Evolutionary conservation across 2,797 vertebrate species (phyloP), one percentile per base, ranked within the genome.

Genomic region (Enteromius mattozi): DNA sequence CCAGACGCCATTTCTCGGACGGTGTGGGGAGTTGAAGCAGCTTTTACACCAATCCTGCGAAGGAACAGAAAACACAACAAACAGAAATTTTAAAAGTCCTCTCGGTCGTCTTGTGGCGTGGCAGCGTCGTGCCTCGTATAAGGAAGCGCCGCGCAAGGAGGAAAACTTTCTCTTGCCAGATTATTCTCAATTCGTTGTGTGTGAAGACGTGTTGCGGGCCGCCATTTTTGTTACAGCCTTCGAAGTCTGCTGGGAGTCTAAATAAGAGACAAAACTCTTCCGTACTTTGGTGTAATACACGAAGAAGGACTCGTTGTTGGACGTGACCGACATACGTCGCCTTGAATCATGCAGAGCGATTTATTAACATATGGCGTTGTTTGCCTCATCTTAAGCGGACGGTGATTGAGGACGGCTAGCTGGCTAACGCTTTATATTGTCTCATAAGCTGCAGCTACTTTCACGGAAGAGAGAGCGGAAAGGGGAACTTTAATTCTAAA

Each of bases 181-280:
- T 69, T 17, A 83, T 84, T 85, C 81, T 88, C 85, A 88, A 88
- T 89, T 88, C 2, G 83, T 90, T 92, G 89, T 69, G 90, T 90
- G 88, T 93, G 92, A 94, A 93, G 94, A 95, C 95, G 95, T 95
- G 94, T 95, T 94, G 94, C 93, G 89, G 89, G 93, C 94, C 94
- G 95, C 95, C 95, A 95, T 95, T 94, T 96, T 95, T 93, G 92
- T 88, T 91, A 90, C 90, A 89, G 91, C 91, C 86, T 91, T 86
- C 68, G 63, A 94, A 94, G 91, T 94, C 92, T 86, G 82, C 87
- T 89, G 86, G 82, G 92, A 91, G 84, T 88, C 89, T 71, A 89
- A 90, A 90, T 81, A 88, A 88, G 71, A 77, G 82, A 90, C 87
- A 59, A 33, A 89, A 89, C 90, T 86, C 83, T 70, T 90, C 83